phyloP scores from a whole-genome alignment of 2,888 invertebrate genomes.

The Volucella zonaria region DNA sequence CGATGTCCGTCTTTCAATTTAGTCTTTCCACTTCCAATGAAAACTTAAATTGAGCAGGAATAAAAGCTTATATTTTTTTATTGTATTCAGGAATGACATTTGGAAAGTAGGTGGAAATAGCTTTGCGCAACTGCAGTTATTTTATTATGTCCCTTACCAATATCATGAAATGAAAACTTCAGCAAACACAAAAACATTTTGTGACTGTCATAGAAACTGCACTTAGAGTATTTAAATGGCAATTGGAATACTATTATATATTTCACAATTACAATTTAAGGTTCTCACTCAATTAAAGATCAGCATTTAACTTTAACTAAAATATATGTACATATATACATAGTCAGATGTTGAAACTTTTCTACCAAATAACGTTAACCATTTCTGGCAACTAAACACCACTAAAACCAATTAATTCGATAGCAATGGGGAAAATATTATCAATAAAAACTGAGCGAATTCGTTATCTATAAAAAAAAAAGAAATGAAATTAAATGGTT shows the following conservation, averaged over 20 bases:
- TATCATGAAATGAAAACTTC: constrained; percentile 4
- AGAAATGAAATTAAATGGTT: constrained; percentile 1
- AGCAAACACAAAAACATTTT: background rate
- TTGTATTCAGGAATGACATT: constrained; percentile 53
- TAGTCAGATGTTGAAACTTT: background rate
- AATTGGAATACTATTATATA: too few relatives aligned
- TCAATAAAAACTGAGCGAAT: constrained; percentile 2
- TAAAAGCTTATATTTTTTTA: constrained; percentile 41
- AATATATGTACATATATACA: background rate
- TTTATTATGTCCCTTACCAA: constrained; percentile 11
- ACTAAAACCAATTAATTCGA: background rate
- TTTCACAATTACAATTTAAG: too few relatives aligned
- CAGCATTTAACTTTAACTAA: background rate
- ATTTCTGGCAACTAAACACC: background rate
- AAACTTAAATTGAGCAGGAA: constrained; percentile 42
- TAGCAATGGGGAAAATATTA: constrained; percentile 12
- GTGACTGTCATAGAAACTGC: background rate
- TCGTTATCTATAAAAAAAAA: constrained; percentile 29
- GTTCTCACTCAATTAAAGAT: too few relatives aligned
- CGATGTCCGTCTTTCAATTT: constrained; percentile 37
- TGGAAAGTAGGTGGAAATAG: constrained; percentile 13
- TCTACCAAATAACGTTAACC: background rate
- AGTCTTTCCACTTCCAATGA: constrained; percentile 41
- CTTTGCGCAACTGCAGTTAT: constrained; percentile 42
- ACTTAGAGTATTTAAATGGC: too few relatives aligned